Evolutionary conservation across 2,113 vertebrate species (phyloP), one percentile per base, ranked within the genome.

Genomic region (Pimephales promelas): DNA sequence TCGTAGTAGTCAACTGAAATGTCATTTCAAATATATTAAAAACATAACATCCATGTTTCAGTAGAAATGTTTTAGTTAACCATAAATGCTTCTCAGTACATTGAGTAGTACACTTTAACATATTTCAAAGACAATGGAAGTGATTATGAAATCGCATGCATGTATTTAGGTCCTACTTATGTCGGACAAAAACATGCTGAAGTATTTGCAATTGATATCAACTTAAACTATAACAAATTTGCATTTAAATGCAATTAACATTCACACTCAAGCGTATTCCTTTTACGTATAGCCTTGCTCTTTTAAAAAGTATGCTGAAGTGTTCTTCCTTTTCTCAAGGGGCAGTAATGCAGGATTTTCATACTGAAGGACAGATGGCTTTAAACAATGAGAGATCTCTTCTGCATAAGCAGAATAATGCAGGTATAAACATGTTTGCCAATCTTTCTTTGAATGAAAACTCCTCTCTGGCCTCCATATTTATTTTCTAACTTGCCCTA

Each of bases 351-450:
- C 49, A 34, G 49, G 73, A 22, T 36, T 75, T n/a, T 52, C 10
- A 36, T 13, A 14, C 28, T 77, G 2, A 59, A 59, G 13, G 22
- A 57, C 54, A 59, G 54, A 54, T 56, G 52, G 20, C 28, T 14
- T 36, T 34, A 76, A 31, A 56, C 52, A 57, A 76, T 76, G 52
- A 40, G 7, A 9, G 3, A 56, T 11, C 0, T 24, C 22, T 77
- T 34, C 28, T 56, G 28, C 22, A 54, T 76, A n/a, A 54, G 28
- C 73, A 47, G 47, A 47, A 52, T 49, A 52, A 74, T 52, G 34
- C 22, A 77, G 20, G 28, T 57, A n/a, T 77, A 71, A 71, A 26
- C 40, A 72, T 47, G 68, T 72, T 47, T 72, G 68, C 68, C 68
- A 57, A 24, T 59, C 54, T 57, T 40, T 57, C 31, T 40, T 36